Evolutionary conservation across 2,113 vertebrate species (phyloP).

Genomic region (Rhynchomys soricoides): DNA sequence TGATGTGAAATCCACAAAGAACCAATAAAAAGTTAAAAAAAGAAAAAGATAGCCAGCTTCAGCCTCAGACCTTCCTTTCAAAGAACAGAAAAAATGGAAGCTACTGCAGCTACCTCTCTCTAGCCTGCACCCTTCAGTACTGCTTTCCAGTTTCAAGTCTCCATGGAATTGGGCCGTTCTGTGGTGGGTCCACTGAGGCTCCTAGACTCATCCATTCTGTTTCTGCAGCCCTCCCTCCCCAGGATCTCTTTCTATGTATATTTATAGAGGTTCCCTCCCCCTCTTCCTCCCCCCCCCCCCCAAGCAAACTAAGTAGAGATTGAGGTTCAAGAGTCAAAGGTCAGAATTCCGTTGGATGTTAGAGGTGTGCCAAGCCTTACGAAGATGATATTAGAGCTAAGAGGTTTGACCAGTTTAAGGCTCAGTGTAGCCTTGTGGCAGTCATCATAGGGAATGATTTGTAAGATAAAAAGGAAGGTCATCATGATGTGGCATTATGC

Average conservation of each 20-base stretch:
- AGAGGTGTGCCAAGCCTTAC: not conserved
- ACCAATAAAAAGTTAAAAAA: too few species aligned
- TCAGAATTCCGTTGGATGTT: not conserved
- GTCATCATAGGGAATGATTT: not conserved
- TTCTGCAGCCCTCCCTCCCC: not conserved
- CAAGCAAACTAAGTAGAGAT: not conserved
- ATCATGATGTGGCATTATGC: not conserved
- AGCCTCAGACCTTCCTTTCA: not conserved
- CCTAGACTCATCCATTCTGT: not conserved
- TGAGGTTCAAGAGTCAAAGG: not conserved
- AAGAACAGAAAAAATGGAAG: not conserved
- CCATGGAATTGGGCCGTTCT: not conserved
- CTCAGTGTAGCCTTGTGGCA: rapidly evolving
- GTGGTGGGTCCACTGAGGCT: not conserved
- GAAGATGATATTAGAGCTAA: too few species aligned
- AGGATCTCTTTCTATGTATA: too few species aligned
- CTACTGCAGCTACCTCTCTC: not conserved
- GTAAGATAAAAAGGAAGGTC: not conserved
- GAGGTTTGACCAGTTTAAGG: not conserved
- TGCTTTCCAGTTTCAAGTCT: not conserved
- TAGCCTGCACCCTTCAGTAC: too few species aligned
- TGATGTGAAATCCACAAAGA: too few species aligned
- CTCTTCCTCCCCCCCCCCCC: too few species aligned
- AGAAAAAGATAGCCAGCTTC: not conserved
- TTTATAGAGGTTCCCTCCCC: too few species aligned